phyloP scores from a whole-genome alignment of 2,113 vertebrate species.

The Smithornis capensis region DNA sequence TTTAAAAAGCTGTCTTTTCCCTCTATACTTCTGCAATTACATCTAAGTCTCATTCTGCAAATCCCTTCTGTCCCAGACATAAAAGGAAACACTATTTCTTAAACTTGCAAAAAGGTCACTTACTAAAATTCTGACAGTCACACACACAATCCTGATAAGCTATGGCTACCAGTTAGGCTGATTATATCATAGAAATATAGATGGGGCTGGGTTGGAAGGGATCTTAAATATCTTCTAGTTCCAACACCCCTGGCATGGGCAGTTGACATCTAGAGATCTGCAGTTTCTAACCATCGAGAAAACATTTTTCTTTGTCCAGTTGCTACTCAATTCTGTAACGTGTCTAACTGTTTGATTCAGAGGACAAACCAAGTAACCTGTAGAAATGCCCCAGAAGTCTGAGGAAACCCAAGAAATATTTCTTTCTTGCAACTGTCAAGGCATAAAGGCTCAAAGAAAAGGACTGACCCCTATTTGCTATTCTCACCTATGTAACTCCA shows the following conservation, averaged over 20 bases:
- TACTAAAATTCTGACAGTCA: not conserved
- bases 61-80: not conserved
- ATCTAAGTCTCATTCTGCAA: not conserved
- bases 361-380: not conserved
- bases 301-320: not conserved
- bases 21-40: not conserved
- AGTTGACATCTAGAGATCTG: not conserved
- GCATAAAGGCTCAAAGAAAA: not conserved
- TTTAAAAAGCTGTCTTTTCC: not conserved
- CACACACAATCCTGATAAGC: not conserved
- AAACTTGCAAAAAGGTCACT: not conserved
- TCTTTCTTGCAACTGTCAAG: not conserved
- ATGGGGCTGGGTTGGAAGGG: not conserved
- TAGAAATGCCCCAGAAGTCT: not conserved
- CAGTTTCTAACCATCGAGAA: not conserved
- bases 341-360: not conserved
- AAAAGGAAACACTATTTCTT: not conserved
- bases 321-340: not conserved
- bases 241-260: not conserved
- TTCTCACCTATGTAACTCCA: not conserved
- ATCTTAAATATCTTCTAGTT: not conserved
- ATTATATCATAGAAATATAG: not conserved
- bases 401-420: not conserved
- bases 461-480: not conserved
- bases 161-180: not conserved